phyloP scores from a whole-genome alignment of 2,797 vertebrate genomes.

The Sebastes steindachneri region DNA sequence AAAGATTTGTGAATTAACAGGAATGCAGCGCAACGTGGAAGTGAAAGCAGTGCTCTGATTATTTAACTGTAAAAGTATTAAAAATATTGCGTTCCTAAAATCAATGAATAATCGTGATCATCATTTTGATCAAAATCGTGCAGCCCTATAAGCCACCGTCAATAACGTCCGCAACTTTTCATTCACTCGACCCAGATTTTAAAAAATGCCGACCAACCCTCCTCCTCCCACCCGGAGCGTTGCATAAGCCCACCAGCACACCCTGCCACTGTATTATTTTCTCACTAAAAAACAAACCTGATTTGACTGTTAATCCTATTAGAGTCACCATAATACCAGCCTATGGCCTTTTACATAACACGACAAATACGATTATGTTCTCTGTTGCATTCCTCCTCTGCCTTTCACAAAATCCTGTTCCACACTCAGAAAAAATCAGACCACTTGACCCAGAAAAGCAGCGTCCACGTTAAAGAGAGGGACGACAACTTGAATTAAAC shows the following conservation, averaged over 20 bases:
- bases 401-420: conserved; percentile 49
- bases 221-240: background rate
- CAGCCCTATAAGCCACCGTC: no score
- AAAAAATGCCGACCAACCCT: background rate
- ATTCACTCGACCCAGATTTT: background rate
- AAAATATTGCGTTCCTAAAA: no score
- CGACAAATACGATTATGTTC: conserved; percentile 61
- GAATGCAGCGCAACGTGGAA: no score
- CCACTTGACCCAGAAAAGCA: conserved; percentile 33
- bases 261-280: conserved; percentile 22
- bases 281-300: conserved; percentile 35
- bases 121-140: no score
- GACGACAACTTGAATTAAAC: background rate
- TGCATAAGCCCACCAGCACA: conserved; percentile 31
- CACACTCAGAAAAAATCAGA: conserved; percentile 27
- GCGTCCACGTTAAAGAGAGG: background rate
- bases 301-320: conserved; percentile 68
- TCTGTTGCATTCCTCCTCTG: conserved; percentile 49
- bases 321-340: conserved; percentile 50
- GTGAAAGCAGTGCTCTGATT: no score
- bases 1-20: no score
- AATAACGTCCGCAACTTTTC: background rate
- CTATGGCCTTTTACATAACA: conserved; percentile 60
- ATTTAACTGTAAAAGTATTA: no score
- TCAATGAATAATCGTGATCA: no score